Conservation (phyloP, 2,888 invertebrate genomes). For the Cetonia aurata region DNA sequence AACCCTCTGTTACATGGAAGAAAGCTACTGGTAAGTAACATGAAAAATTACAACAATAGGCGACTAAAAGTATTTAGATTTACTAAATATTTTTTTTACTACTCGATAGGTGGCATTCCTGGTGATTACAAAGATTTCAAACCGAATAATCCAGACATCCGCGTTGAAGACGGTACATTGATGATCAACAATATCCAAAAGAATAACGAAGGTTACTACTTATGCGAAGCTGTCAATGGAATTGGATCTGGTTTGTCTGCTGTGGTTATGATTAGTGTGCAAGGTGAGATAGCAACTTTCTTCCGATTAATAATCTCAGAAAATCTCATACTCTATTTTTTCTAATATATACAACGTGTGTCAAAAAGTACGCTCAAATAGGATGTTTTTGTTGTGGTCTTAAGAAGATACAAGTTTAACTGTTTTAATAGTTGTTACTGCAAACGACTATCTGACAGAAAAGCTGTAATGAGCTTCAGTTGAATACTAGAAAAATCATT, state of each 20-base stretch:
- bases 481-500: too few species aligned
- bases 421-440: too few species aligned
- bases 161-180: constrained; percentile 94
- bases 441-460: too few species aligned
- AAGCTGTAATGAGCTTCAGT: too few species aligned
- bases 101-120: constrained; percentile 81
- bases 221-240: constrained; percentile 96
- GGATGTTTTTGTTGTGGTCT: too few species aligned
- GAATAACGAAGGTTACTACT: constrained; percentile 93
- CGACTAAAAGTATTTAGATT: too few species aligned
- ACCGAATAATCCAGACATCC: constrained; percentile 89
- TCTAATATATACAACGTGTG: background rate
- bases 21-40: constrained; percentile 85
- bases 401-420: too few species aligned
- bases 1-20: constrained; percentile 95
- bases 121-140: constrained; percentile 95
- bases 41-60: constrained; percentile 9
- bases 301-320: too few species aligned
- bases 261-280: constrained; percentile 92
- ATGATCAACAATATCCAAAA: constrained; percentile 92
- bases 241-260: constrained; percentile 96
- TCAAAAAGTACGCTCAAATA: too few species aligned
- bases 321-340: background rate
- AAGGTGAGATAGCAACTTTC: constrained; percentile 72
- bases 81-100: constrained; percentile 22